A percentile compares a stretch with the other conserved stretches of the same genome.
phyloP scores from a whole-genome alignment of 2,797 vertebrate genomes.

The Coranthus polyacanthus region DNA sequence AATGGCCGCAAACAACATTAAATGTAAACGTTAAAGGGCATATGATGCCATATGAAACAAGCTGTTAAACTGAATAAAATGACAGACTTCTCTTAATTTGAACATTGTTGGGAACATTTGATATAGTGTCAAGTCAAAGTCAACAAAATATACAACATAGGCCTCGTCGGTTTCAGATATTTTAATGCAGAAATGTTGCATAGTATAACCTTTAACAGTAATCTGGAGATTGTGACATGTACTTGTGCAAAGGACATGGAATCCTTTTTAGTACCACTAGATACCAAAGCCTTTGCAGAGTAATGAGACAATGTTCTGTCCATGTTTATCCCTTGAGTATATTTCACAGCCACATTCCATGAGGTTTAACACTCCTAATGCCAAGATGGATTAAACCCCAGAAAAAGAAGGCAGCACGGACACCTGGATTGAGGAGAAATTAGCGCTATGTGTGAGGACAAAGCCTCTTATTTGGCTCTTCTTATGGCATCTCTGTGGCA shows the following conservation, averaged over 20 bases:
- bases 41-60: too few species aligned
- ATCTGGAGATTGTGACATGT: conserved; percentile 1
- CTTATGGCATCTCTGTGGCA: conserved; percentile 45
- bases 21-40: too few species aligned
- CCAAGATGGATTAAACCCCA: conserved; percentile 45
- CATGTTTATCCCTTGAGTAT: conserved; percentile 39
- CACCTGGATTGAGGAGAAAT: conserved; percentile 71
- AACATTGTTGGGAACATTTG: too few species aligned
- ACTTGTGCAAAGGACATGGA: neutral
- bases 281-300: conserved; percentile 13
- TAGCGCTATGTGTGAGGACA: conserved; percentile 63
- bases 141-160: too few species aligned
- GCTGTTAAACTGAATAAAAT: too few species aligned
- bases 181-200: too few species aligned
- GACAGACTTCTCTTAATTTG: too few species aligned
- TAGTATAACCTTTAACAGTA: neutral
- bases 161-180: too few species aligned
- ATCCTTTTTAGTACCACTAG: neutral
- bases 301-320: conserved; percentile 22
- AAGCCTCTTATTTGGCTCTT: conserved; percentile 71
- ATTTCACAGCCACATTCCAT: conserved; percentile 35
- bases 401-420: conserved; percentile 38
- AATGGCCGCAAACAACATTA: too few species aligned
- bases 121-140: too few species aligned
- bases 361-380: conserved; percentile 39